Base-by-base conservation (phyloP, 2,113 vertebrate genomes). In the Pluvialis apricaria region DNA sequence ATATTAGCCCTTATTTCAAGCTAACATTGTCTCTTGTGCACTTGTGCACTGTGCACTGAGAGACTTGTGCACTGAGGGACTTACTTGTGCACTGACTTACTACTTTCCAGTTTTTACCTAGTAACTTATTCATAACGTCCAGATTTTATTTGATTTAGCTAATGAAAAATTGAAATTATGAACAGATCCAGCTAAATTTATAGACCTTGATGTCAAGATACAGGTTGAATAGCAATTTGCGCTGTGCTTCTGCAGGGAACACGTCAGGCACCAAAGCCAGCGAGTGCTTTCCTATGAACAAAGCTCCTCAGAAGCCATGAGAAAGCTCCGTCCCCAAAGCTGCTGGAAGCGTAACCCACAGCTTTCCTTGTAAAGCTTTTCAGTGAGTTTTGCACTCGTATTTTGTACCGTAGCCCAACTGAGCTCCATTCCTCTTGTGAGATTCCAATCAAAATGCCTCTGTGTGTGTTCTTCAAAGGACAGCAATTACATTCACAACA, bases 361-460 rank as follows among this genome's bases (percentile, higher is more conserved):
- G 21, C 7, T 91, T 49, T 12, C 17, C 31, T 31, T 20, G 10
- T 6, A 22, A 57, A 90, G 11, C 5, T 54, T 82, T 54, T 20
- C 1, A 0, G 3, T 16, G 6, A 12, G 15, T 42, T 77, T 81
- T 55, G 13, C 1, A 0, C 4, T 58, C 3, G 0, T 11, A 3
- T 65, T 69, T 49, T 32, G 29, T 4, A 0, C 14, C 15, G 25
- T 10, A 57, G 42, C 36, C 12, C 9, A 18, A 31, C 0, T 16
- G 26, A 66, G 29, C 15, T 71, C 31, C 19, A 7, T 14, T 79
- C 36, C 31, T 31, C 64, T 22, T 6, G 8, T 3, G 2, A 45
- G 19, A 6, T 19, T 26, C 45, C n/a, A 45, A 20, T 80, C 68
- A n/a, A 29, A 88, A 29, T 28, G 25, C 28, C 25, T 40, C 44